Evolutionary conservation across 2,113 vertebrate species (phyloP).

Genomic region (Dicaeum eximium): DNA sequence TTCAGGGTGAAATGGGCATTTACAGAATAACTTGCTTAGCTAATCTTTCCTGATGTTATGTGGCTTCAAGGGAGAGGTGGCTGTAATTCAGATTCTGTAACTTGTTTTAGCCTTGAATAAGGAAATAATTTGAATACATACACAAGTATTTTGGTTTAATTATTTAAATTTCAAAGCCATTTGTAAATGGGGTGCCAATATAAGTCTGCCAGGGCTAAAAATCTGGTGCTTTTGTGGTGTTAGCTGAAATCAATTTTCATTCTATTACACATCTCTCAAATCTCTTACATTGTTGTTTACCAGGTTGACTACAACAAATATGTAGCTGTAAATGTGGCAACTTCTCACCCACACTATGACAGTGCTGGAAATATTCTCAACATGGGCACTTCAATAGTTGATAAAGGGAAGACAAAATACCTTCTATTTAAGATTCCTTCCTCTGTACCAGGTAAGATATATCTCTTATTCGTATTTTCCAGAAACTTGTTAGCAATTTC

Average conservation of each 20-base stretch:
- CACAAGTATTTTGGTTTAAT: background rate
- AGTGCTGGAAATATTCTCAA: conserved; percentile 86
- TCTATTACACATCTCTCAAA: background rate
- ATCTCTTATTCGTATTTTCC: background rate
- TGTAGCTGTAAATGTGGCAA: conserved; percentile 83
- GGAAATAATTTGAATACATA: background rate
- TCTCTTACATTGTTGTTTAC: background rate
- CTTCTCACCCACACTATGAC: conserved; percentile 94
- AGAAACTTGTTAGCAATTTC: background rate
- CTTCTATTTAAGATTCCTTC: conserved; percentile 87
- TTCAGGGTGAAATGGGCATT: background rate
- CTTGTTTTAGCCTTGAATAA: background rate
- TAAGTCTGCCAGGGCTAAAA: background rate
- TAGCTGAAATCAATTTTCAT: background rate
- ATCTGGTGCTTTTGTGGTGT: background rate
- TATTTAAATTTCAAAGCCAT: background rate
- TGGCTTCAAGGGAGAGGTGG: background rate
- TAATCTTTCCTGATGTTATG: background rate
- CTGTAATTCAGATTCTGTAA: background rate
- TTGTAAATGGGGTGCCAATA: background rate
- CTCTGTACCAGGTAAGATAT: conserved; percentile 70
- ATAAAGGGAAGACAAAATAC: conserved; percentile 85
- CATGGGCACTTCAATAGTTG: conserved; percentile 88
- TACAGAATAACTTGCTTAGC: background rate
- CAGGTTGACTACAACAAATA: conserved; percentile 90